Evolutionary conservation across 1,140 invertebrate species (phyloP).

Genomic region (Tetraneura akinire): DNA sequence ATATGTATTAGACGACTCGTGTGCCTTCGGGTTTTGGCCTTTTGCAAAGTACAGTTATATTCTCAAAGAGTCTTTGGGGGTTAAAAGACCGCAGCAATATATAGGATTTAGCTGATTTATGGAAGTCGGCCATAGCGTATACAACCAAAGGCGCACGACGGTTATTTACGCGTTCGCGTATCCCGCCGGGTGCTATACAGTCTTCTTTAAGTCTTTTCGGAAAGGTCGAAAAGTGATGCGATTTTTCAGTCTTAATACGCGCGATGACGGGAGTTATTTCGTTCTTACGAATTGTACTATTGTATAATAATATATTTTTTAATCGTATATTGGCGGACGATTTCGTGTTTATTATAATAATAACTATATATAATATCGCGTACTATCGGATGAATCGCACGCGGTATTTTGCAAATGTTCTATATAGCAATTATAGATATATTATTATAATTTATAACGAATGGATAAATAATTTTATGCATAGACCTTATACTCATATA

Average conservation of each 20-base stretch:
- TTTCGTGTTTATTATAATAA: too few relatives aligned
- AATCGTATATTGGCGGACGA: too few relatives aligned
- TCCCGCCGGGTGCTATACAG: not conserved
- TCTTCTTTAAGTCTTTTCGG: not conserved
- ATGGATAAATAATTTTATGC: too few relatives aligned
- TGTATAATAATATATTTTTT: too few relatives aligned
- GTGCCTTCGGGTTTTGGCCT: not conserved
- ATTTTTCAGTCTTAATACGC: conserved; percentile 16
- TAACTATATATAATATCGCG: too few relatives aligned
- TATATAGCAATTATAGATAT: not conserved
- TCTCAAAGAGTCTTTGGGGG: not conserved
- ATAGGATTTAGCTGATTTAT: conserved; percentile 29
- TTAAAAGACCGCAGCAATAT: not conserved
- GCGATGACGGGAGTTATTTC: not conserved
- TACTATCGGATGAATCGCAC: too few relatives aligned
- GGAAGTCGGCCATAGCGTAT: not conserved
- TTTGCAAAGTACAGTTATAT: not conserved
- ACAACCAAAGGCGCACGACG: not conserved
- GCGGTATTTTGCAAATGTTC: conserved; percentile 34
- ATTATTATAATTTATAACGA: too few relatives aligned
- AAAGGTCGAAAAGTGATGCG: conserved; percentile 28
- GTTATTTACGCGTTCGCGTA: conserved; percentile 13
- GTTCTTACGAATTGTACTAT: too few relatives aligned
- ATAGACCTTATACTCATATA: too few relatives aligned
- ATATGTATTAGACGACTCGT: too few relatives aligned